These are phyloP conservation scores for Platanista minor DNA, from an alignment of 2,113 vertebrate genomes.

Conservation along the genomic window DNA sequence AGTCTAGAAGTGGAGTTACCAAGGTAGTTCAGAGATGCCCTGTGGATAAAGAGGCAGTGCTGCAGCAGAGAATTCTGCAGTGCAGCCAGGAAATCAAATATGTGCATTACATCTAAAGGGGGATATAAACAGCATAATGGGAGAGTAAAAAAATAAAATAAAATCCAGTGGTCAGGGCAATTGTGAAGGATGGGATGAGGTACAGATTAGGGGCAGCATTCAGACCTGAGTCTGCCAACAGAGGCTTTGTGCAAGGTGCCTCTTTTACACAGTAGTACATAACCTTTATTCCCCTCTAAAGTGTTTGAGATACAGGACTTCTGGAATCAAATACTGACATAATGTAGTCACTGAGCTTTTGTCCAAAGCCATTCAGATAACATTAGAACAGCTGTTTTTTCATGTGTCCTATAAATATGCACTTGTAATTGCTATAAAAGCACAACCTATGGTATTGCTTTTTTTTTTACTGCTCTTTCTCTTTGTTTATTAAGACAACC, in stretches of 20 bases:
- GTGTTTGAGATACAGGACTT: neutral
- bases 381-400: neutral
- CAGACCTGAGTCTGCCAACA: neutral
- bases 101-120: neutral
- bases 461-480: neutral
- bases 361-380: neutral
- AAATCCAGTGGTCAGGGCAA: neutral
- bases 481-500: neutral
- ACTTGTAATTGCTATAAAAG: neutral
- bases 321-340: neutral
- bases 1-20: neutral
- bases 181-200: neutral
- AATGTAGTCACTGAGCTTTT: neutral
- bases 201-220: neutral
- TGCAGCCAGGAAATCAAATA: neutral
- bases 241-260: neutral
- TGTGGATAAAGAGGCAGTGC: neutral
- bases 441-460: neutral
- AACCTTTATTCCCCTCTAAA: neutral
- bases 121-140: neutral
- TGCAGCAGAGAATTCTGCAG: neutral
- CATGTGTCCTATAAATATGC: neutral
- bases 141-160: neutral
- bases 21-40: neutral
- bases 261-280: neutral